Evolutionary conservation across 2,888 invertebrate genomes (phyloP), one percentile per base, ranked within the genome.

Genomic region (Hylaea fasciaria): DNA sequence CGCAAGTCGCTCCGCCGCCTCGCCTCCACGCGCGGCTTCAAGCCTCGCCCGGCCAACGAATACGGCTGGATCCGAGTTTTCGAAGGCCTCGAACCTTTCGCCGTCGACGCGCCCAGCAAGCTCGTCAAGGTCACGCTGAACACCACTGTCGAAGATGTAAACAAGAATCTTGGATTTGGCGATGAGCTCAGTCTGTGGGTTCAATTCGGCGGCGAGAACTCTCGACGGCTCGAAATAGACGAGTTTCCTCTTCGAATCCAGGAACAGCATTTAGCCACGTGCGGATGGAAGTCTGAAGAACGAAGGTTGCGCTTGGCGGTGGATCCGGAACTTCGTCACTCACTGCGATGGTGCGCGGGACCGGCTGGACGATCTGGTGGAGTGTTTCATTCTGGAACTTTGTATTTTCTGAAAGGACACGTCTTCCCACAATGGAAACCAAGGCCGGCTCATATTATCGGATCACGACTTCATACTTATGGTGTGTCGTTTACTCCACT

Each of bases 401-500:
- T 94, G 46, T 87, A 94, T 68, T 92, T 95, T 46, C 82, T 95
- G 50, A 95, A 95, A 80, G 95, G 95, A 46, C 92, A 95, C 68
- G 95, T 95, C 48, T 94, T 95, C 70, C 95, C 95, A 40, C 95
- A 95, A 77, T 95, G 95, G 95, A 94, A 94, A 77, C 90, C 93
- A 53, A 89, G 94, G 66, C 90, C 93, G 32, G 89, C 94, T 37
- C 93, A 94, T 68, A 86, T 95, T 58, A 89, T 94, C 73, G 94
- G 94, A 66, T 94, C 94, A 37, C 89, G 93, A 66, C 86, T 95
- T 58, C 92, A 94, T 77, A 92, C 94, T 63, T 94, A 93, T 78
- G 94, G 91, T 91, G 43, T 41, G 65, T 62, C 54, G 47, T 3
- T 54, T 45, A 14, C 3, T 41, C 2, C 29, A 39, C 11, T 11